Percentiles rank a stretch among this genome's conserved stretches.
Conservation (phyloP, 2,113 vertebrate genomes). For the Apaloderma vittatum region DNA sequence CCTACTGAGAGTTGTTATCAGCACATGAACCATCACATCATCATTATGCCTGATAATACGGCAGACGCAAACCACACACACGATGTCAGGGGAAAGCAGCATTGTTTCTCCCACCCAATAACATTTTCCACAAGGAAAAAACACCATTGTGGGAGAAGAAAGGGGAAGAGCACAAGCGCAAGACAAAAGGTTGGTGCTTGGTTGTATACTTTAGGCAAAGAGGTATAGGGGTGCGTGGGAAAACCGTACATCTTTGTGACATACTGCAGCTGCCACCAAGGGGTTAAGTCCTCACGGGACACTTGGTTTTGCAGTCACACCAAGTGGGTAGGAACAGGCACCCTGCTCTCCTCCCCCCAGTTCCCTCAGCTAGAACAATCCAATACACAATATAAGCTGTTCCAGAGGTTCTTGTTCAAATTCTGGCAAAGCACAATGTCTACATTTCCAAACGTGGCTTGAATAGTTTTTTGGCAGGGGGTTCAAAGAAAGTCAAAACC, state of each 20-base stretch:
- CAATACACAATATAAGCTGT: neutral
- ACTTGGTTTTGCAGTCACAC: neutral
- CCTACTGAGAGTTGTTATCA: neutral
- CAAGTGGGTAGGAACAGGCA: neutral
- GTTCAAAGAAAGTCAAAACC: neutral
- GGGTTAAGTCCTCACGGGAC: neutral
- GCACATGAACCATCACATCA: neutral
- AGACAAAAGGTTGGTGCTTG: rapidly evolving
- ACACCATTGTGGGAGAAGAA: neutral
- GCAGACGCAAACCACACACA: neutral
- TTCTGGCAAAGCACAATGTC: neutral
- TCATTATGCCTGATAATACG: neutral
- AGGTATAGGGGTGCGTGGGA: neutral
- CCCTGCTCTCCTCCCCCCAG: rapidly evolving
- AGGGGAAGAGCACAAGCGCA: neutral
- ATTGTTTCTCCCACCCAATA: neutral
- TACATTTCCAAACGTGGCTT: neutral
- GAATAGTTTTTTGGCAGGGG: neutral
- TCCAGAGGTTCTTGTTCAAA: neutral
- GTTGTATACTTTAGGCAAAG: neutral
- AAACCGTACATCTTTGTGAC: neutral
- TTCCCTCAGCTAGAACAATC: neutral
- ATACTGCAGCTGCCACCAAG: neutral
- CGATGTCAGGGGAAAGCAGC: rapidly evolving
- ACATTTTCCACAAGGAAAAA: neutral